A percentile compares a stretch with the other conserved stretches of the same genome.
Conservation (phyloP, 2,888 invertebrate species). For the Oscheius sp. region DNA sequence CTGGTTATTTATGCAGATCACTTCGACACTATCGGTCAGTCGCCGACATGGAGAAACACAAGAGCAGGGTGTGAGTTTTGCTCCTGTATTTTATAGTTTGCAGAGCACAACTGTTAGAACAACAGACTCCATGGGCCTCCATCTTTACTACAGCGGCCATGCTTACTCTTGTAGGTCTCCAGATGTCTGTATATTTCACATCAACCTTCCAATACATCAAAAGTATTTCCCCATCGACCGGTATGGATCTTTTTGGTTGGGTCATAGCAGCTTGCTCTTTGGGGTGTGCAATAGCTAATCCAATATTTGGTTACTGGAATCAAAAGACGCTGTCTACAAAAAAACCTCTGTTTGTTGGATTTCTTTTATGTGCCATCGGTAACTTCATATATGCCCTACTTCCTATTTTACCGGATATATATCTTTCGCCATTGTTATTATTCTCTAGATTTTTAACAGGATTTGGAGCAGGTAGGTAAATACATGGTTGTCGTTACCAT, state of each 20-base stretch:
- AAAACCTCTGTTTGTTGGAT: constrained; percentile 19
- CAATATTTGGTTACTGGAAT: constrained; percentile 30
- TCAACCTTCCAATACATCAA: constrained; percentile 55
- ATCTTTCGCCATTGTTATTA: constrained; percentile 5
- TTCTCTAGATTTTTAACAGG: constrained; percentile 43
- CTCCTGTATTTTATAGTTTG: not conserved
- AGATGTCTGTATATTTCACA: constrained; percentile 55
- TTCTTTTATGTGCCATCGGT: constrained; percentile 24
- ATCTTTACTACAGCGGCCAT: constrained; percentile 44
- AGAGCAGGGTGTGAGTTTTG: constrained; percentile 12
- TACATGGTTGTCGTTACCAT: not conserved
- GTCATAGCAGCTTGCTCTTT: not conserved
- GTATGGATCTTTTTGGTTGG: constrained; percentile 17
- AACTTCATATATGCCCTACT: constrained; percentile 44
- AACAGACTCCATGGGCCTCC: constrained; percentile 50
- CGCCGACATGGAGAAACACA: constrained; percentile 4
- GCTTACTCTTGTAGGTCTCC: constrained; percentile 42
- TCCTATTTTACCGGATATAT: not conserved
- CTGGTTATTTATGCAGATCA: too few relatives aligned
- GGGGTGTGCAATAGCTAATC: constrained; percentile 25
- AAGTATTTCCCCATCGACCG: constrained; percentile 31
- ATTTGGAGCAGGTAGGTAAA: constrained; percentile 35
- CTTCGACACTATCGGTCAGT: not conserved
- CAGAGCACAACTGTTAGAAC: constrained; percentile 12
- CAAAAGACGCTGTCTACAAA: constrained; percentile 30